These are phyloP conservation scores for Phortica variegata DNA, from an alignment of 1,140 invertebrate genomes.

Conservation along the genomic window DNA sequence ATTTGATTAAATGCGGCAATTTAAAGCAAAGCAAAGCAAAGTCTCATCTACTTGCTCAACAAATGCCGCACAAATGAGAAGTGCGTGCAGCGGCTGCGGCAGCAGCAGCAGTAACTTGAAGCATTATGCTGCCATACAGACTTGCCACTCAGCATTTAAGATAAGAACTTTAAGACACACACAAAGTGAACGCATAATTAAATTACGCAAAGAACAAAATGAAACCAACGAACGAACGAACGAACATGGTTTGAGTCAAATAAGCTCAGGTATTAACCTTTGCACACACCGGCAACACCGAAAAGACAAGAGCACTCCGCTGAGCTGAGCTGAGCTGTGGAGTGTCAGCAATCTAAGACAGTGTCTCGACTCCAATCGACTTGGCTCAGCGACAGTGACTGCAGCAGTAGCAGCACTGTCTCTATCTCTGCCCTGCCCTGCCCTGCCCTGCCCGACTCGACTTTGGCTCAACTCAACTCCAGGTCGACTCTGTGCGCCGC, in stretches of 20 bases:
- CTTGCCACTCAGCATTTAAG: constrained; percentile 31
- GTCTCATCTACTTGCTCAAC: no score
- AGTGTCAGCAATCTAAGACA: no score
- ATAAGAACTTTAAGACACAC: constrained; percentile 32
- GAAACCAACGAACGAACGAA: constrained; percentile 46
- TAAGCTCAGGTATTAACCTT: constrained; percentile 58
- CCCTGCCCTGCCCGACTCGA: constrained; percentile 5
- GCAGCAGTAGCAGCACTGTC: constrained; percentile 8
- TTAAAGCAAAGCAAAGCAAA: constrained; percentile 33
- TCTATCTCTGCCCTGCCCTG: no score
- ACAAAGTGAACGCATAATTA: constrained; percentile 56
- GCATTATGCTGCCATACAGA: constrained; percentile 25
- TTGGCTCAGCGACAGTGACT: no score
- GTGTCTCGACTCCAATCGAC: no score
- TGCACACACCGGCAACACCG: constrained; percentile 13
- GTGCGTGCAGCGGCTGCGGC: no score
- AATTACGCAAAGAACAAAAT: constrained; percentile 46
- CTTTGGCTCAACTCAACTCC: constrained; percentile 7
- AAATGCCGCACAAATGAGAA: no score
- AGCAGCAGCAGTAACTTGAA: no score
- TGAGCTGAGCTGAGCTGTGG: no score
- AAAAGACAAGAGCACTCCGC: background rate
- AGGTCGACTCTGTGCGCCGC: constrained; percentile 40
- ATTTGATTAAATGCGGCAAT: constrained; percentile 52
- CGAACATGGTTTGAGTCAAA: no score